phyloP scores from a whole-genome alignment of 2,113 vertebrate species.

The Crotophaga sulcirostris region DNA sequence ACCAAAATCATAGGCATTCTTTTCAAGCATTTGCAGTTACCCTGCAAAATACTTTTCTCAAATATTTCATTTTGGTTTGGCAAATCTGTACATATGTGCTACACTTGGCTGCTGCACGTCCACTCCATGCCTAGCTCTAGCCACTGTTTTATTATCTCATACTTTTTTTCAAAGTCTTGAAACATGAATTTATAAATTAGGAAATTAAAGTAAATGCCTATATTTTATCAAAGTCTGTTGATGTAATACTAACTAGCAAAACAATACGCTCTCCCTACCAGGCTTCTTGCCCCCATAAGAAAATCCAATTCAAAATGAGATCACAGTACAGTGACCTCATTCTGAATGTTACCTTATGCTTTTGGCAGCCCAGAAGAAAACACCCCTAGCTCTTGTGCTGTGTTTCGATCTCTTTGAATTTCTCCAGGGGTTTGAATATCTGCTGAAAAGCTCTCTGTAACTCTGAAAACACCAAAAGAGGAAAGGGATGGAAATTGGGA shows the following conservation, averaged over 20 bases:
- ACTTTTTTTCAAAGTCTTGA: neutral
- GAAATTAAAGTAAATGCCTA: neutral
- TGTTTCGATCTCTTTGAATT: constrained; percentile 53
- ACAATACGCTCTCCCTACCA: neutral
- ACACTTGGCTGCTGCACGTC: neutral
- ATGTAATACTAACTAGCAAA: neutral
- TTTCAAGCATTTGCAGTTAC: neutral
- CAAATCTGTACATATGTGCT: neutral
- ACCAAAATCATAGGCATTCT: neutral
- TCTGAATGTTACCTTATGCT: constrained; percentile 41
- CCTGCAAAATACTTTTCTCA: neutral
- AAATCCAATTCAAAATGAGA: constrained; percentile 36
- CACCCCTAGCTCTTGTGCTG: neutral
- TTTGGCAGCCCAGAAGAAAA: constrained; percentile 49
- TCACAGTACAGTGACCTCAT: neutral
- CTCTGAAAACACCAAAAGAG: constrained; percentile 33
- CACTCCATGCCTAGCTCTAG: neutral
- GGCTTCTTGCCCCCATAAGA: neutral
- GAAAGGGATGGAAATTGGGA: neutral
- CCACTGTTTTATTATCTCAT: neutral
- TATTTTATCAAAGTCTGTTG: neutral
- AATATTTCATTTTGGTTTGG: neutral
- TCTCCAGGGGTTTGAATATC: constrained; percentile 45
- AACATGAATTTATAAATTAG: neutral
- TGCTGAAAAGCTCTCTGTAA: constrained; percentile 43